These are phyloP conservation scores for Thera britannica DNA, from an alignment of 2,888 invertebrate species.

Conservation along the genomic window DNA sequence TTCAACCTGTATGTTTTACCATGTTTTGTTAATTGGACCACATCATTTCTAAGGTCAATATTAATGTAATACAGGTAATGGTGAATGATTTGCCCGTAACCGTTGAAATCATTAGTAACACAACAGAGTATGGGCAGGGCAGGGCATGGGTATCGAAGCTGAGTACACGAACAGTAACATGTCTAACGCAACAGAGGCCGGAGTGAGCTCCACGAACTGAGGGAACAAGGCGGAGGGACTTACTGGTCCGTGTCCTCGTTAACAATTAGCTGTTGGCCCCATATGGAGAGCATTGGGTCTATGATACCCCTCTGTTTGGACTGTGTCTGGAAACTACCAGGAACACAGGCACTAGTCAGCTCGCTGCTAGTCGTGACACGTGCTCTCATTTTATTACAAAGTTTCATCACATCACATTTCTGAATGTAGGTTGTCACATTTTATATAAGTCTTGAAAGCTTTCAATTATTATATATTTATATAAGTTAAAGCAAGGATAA, in stretches of 20 bases:
- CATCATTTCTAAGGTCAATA: background rate
- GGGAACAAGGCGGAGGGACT: constrained; percentile 79
- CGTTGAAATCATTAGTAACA: constrained; percentile 52
- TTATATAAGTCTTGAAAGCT: background rate
- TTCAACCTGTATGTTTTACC: background rate
- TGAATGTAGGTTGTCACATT: background rate
- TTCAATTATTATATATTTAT: no score
- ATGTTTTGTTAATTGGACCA: no score
- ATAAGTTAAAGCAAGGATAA: no score
- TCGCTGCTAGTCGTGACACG: constrained; percentile 46
- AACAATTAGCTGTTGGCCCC: constrained; percentile 99
- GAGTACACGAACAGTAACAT: constrained; percentile 58
- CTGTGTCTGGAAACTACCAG: constrained; percentile 92
- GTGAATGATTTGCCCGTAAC: constrained; percentile 60
- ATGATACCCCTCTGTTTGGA: constrained; percentile 98
- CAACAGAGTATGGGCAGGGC: constrained; percentile 43
- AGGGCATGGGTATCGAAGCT: constrained; percentile 56
- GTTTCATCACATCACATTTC: constrained; percentile 21
- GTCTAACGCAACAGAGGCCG: constrained; percentile 46
- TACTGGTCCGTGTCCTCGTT: constrained; percentile 99
- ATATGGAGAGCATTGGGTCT: constrained; percentile 99
- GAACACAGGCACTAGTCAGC: constrained; percentile 77
- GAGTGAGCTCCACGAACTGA: constrained; percentile 65
- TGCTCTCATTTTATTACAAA: constrained; percentile 34
- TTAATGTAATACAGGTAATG: background rate